These are phyloP conservation scores for Aleadryas rufinucha DNA, from an alignment of 2,113 vertebrate species.

Conservation along the genomic window DNA sequence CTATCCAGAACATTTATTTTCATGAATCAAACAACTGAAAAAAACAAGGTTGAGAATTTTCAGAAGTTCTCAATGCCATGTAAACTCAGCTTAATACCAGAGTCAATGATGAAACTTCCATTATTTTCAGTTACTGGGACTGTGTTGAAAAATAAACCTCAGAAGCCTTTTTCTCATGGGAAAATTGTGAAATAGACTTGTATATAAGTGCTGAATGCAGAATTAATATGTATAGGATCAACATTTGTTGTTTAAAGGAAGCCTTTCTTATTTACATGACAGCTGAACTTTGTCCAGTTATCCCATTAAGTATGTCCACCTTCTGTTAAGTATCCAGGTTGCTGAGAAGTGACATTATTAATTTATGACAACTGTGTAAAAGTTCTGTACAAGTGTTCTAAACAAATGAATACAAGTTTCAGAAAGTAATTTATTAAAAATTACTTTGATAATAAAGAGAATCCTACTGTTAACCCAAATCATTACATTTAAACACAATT, in stretches of 20 bases:
- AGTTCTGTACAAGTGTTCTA: background rate
- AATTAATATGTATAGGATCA: background rate
- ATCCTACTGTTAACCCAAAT: background rate
- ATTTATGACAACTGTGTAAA: background rate
- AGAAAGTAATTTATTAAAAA: background rate
- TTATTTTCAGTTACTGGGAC: background rate
- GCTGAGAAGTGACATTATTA: background rate
- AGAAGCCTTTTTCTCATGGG: background rate
- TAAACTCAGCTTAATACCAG: background rate
- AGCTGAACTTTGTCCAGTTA: background rate
- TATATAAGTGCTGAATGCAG: background rate
- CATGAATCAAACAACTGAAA: background rate
- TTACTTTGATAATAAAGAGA: background rate
- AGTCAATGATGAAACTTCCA: background rate
- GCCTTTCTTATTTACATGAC: background rate
- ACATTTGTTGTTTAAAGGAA: background rate
- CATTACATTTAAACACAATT: background rate
- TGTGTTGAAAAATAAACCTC: background rate
- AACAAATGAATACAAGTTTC: background rate
- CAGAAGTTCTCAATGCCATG: background rate
- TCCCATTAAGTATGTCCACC: background rate
- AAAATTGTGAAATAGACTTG: background rate
- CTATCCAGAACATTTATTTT: background rate
- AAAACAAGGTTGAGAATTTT: background rate
- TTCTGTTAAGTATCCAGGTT: background rate